These are phyloP conservation scores for Ptychochromis oligacanthus DNA, from an alignment of 2,113 vertebrate genomes.

Conservation along the genomic window DNA sequence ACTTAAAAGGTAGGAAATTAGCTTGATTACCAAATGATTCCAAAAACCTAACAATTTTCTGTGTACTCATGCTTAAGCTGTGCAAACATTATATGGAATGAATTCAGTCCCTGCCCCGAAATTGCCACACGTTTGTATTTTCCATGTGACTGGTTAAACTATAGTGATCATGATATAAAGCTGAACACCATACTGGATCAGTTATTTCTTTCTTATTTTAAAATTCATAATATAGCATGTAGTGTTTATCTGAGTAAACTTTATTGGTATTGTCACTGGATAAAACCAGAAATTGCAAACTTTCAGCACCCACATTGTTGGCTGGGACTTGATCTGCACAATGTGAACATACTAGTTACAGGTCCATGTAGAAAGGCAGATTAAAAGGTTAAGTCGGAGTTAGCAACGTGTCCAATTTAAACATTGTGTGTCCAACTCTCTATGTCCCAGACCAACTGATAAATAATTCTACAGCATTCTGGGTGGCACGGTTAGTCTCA, in stretches of 20 bases:
- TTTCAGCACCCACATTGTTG: neutral
- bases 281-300: neutral
- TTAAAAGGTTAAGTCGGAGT: neutral
- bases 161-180: neutral
- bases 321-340: neutral
- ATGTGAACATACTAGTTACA: neutral
- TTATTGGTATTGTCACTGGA: neutral
- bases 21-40: neutral
- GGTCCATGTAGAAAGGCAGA: neutral
- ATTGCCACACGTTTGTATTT: neutral
- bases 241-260: fast-evolving
- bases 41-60: neutral
- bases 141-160: no score
- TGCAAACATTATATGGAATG: neutral
- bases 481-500: neutral
- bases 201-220: neutral
- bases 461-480: neutral
- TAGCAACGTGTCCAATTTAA: neutral
- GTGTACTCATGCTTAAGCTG: fast-evolving
- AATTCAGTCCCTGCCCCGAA: fast-evolving
- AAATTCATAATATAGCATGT: neutral
- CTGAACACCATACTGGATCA: neutral
- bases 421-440: neutral
- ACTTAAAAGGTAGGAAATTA: neutral
- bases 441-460: neutral